Evolutionary conservation across 2,888 invertebrate genomes (phyloP).

Genomic region (Ypsolopha sequella): DNA sequence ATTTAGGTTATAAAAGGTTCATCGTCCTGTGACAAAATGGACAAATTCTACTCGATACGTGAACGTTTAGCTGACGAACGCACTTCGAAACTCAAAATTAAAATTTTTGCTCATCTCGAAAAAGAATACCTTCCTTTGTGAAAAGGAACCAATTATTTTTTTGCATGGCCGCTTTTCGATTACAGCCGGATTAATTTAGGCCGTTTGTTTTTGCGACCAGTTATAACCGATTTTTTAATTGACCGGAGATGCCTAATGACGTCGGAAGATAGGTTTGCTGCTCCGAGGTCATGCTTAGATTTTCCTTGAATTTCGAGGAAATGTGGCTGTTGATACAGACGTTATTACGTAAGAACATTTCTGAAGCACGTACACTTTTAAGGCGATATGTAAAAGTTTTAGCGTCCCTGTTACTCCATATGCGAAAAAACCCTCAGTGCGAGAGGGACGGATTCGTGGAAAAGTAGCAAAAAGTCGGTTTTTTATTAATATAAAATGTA

Average conservation of each 20-base stretch:
- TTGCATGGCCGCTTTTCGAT: conserved; percentile 50
- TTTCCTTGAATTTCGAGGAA: neutral
- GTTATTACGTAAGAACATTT: neutral
- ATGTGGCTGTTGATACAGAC: neutral
- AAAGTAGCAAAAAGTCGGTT: too few relatives aligned
- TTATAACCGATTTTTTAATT: conserved; percentile 22
- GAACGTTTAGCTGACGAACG: too few relatives aligned
- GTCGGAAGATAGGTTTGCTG: neutral
- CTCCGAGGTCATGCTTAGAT: neutral
- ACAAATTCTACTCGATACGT: too few relatives aligned
- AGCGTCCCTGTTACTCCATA: too few relatives aligned
- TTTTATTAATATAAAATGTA: too few relatives aligned
- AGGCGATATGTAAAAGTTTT: too few relatives aligned
- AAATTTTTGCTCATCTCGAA: conserved; percentile 39
- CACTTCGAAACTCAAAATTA: conserved; percentile 12
- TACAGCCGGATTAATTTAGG: conserved; percentile 44
- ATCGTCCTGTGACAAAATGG: too few relatives aligned
- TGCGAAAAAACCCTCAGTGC: too few relatives aligned
- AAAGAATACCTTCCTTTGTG: conserved; percentile 37
- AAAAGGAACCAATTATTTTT: conserved; percentile 55
- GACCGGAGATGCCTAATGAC: neutral
- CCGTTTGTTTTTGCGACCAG: conserved; percentile 37
- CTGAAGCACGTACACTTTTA: too few relatives aligned
- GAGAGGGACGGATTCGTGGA: too few relatives aligned
- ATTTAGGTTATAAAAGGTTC: too few relatives aligned